Evolutionary conservation across 2,888 invertebrate species (phyloP).

Genomic region (Erpobdella octoculata): DNA sequence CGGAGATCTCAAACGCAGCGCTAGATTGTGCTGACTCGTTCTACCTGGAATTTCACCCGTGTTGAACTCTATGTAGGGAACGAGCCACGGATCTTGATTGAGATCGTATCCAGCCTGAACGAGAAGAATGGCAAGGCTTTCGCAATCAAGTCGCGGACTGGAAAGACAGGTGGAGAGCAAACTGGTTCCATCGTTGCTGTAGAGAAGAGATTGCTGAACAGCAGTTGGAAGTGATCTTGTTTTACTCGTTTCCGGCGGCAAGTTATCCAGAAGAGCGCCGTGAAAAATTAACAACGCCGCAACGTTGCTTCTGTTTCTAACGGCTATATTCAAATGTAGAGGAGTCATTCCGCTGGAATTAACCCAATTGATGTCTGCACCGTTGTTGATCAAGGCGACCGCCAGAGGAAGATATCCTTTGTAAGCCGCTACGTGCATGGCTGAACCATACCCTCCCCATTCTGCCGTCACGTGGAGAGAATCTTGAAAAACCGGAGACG

Average conservation of each 20-base stretch:
- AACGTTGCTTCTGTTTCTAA: conserved; percentile 33
- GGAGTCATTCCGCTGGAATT: conserved; percentile 36
- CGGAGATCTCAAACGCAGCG: background rate
- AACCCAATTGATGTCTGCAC: conserved; percentile 32
- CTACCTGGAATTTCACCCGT: background rate
- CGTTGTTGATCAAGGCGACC: conserved; percentile 31
- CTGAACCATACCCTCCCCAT: conserved; percentile 34
- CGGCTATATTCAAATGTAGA: conserved; percentile 35
- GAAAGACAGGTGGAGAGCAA: conserved; percentile 34
- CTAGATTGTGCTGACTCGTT: background rate
- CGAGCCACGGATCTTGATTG: conserved; percentile 36
- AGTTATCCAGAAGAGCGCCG: conserved; percentile 32
- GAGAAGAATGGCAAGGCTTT: conserved; percentile 34
- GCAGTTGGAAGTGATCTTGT: background rate
- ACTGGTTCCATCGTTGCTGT: conserved; percentile 26
- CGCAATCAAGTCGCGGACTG: conserved; percentile 38
- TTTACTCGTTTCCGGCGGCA: background rate
- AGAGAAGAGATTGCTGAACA: background rate
- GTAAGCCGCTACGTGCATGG: conserved; percentile 37
- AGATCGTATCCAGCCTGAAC: conserved; percentile 37
- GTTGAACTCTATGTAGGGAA: conserved; percentile 4
- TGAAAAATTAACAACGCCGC: conserved; percentile 36
- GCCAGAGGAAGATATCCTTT: conserved; percentile 34
- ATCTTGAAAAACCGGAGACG: background rate
- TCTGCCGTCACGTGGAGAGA: background rate